phyloP scores from a whole-genome alignment of 2,888 invertebrate species.

The Phania funesta region DNA sequence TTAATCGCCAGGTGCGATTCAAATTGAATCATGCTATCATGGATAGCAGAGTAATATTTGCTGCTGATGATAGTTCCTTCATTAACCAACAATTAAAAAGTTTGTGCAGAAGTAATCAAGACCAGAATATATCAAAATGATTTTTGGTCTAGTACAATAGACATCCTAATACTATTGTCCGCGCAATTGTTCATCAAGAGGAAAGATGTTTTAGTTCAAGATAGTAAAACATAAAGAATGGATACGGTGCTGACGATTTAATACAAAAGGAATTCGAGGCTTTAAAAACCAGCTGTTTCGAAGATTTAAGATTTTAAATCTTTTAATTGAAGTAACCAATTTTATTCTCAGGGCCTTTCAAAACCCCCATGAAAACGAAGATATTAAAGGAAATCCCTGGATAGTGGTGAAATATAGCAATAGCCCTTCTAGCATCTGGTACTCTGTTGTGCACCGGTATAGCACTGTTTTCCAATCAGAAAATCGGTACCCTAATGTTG shows the following conservation, averaged over 20 bases:
- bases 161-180: constrained; percentile 67
- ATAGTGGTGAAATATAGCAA: constrained; percentile 74
- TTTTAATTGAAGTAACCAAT: background rate
- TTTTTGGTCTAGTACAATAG: constrained; percentile 71
- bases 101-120: constrained; percentile 45
- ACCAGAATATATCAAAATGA: constrained; percentile 30
- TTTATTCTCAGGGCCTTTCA: background rate
- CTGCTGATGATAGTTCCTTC: constrained; percentile 71
- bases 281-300: constrained; percentile 71
- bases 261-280: constrained; percentile 71
- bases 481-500: constrained; percentile 72
- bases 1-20: constrained; percentile 71
- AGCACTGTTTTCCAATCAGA: constrained; percentile 72
- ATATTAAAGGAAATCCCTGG: constrained; percentile 68
- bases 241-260: constrained; percentile 67
- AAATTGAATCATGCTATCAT: constrained; percentile 67
- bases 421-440: constrained; percentile 69
- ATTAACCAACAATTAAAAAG: constrained; percentile 70
- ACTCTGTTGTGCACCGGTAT: constrained; percentile 69
- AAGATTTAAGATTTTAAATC: constrained; percentile 40
- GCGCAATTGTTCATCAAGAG: constrained; percentile 68
- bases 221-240: constrained; percentile 57
- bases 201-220: constrained; percentile 53
- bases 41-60: constrained; percentile 72
- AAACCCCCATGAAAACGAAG: constrained; percentile 20